Evolutionary conservation across 2,888 invertebrate species (phyloP).

Genomic region (Cabera pusaria): DNA sequence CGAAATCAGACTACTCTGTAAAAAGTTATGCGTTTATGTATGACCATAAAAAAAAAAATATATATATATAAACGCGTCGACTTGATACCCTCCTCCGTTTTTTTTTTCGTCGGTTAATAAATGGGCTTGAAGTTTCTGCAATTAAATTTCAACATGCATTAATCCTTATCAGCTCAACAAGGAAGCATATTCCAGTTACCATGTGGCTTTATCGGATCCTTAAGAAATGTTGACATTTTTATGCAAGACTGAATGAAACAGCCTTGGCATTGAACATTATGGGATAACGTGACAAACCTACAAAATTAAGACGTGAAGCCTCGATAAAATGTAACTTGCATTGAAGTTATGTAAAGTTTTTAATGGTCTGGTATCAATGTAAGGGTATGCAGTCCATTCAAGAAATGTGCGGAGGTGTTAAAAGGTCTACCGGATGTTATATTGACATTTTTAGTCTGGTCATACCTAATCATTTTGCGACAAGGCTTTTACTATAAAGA

Average conservation of each 20-base stretch:
- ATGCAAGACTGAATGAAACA: conserved; percentile 7
- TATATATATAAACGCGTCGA: too few relatives aligned
- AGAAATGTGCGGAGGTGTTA: conserved; percentile 11
- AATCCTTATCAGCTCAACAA: conserved; percentile 3
- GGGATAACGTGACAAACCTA: conserved; percentile 6
- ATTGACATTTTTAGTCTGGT: too few relatives aligned
- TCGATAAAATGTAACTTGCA: conserved; percentile 12
- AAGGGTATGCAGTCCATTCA: conserved; percentile 9
- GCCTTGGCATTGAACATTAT: conserved; percentile 19
- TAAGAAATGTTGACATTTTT: too few relatives aligned
- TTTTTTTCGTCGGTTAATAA: too few relatives aligned
- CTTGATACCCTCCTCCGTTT: too few relatives aligned
- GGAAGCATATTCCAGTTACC: conserved; percentile 9
- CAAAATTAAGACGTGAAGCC: conserved; percentile 8
- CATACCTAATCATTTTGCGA: too few relatives aligned
- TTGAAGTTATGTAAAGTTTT: conserved; percentile 19
- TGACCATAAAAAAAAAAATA: too few relatives aligned
- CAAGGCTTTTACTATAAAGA: too few relatives aligned
- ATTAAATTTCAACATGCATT: neutral
- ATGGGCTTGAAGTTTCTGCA: too few relatives aligned
- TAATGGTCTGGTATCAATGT: conserved; percentile 1
- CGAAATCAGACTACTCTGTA: too few relatives aligned
- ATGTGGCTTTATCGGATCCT: too few relatives aligned
- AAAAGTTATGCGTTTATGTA: too few relatives aligned
- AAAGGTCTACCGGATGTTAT: conserved; percentile 18